Percentiles rank a stretch among this genome's conserved stretches.
phyloP scores from a whole-genome alignment of 92 coral and sea anemone species.

The Virgularia gustaviana region DNA sequence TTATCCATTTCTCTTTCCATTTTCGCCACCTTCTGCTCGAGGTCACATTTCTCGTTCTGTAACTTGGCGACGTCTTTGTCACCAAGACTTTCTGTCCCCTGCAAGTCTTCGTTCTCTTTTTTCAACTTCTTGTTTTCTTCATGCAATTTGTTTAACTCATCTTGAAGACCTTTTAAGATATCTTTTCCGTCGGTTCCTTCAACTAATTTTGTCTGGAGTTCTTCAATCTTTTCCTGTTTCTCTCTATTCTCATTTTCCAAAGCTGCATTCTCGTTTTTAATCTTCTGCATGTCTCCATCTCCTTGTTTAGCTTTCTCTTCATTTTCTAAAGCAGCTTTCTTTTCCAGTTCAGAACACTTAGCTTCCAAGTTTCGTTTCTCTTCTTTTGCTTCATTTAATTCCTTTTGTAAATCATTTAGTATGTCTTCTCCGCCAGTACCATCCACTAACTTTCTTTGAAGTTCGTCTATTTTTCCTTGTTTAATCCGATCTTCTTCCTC shows the following conservation, averaged over 20 bases:
- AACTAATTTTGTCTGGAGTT: constrained; percentile 6
- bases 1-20: not conserved
- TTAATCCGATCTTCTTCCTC: not conserved
- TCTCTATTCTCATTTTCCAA: constrained; percentile 30
- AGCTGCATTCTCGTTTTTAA: constrained; percentile 65
- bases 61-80: not conserved
- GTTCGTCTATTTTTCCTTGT: not conserved
- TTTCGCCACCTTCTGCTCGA: too few species aligned
- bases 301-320: constrained; percentile 45
- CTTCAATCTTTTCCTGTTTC: not conserved
- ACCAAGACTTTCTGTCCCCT: not conserved
- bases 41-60: not conserved
- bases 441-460: not conserved
- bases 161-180: not conserved
- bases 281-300: not conserved
- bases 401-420: constrained; percentile 54
- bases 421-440: constrained; percentile 43
- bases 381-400: constrained; percentile 49
- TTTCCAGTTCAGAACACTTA: not conserved
- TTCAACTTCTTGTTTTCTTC: constrained; percentile 1
- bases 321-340: constrained; percentile 43
- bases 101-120: not conserved
- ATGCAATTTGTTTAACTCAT: not conserved
- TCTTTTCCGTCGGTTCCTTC: constrained; percentile 13
- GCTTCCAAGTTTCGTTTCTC: constrained; percentile 56